Evolutionary conservation across 1,140 invertebrate species (phyloP), one percentile per base, ranked within the genome.

Genomic region (Meteorus sp.): DNA sequence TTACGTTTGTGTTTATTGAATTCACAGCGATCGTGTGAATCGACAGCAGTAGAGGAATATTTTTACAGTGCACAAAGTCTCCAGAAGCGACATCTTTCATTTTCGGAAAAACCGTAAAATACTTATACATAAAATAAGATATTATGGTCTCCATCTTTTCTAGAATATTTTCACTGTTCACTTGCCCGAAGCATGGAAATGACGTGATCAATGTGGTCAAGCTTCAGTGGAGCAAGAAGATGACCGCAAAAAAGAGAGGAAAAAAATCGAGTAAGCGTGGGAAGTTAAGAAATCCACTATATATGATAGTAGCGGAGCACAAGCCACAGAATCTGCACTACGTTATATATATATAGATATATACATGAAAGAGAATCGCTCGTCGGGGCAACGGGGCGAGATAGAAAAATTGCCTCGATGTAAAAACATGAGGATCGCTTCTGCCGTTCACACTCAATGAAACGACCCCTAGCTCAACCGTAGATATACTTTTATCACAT

Each of bases 331-430:
- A 56, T 11, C 15, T 8, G 31, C 7, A 35, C 35, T 11, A 31
- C 31, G 27, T 22, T 9, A 37, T 35, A 31, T 6, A 31, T 48
- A 9, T 9, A 9, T 13, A 13, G 8, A 5, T 39, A 7, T 33
- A 13, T 22, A 50, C 27, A 17, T 52, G 50, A 52, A 58, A 37
- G 41, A 20, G 33, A 27, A 65, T 63, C 66, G 39, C 70, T 73
- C 71, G 64, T 52, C 56, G 59, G 67, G 61, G 68, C 71, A 78
- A 73, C 74, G 72, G 68, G 72, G 74, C 75, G 73, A 72, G 67
- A 79, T 77, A 72, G 75, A 77, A 78, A 79, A 80, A 79, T 79
- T 79, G 78, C 76, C 73, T 76, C 73, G 72, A 80, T 80, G 78
- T 79, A 80, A 80, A 80, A 80, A 80, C 78, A 80, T 80, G 76